Evolutionary conservation across 2,113 vertebrate genomes (phyloP).

Genomic region (Ceyx margarethae): DNA sequence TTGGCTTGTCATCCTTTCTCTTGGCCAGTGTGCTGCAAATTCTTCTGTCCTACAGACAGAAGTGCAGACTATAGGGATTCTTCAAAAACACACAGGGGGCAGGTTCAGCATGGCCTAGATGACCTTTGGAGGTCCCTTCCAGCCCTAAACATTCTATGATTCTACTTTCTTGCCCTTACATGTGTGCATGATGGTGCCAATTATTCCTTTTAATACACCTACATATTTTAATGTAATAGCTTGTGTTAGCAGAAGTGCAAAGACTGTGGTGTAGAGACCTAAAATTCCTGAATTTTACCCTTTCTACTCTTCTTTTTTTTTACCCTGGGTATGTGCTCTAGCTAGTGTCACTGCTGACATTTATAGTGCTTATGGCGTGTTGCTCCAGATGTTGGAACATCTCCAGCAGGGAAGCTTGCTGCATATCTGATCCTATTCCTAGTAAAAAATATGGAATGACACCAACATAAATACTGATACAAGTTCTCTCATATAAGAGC

Average conservation of each 20-base stretch:
- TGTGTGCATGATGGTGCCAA: not conserved
- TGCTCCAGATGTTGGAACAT: constrained; percentile 44
- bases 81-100: not conserved
- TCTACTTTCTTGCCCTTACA: not conserved
- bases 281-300: not conserved
- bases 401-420: constrained; percentile 42
- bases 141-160: too few relatives aligned
- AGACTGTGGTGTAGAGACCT: not conserved
- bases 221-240: not conserved
- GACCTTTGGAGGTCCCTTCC: too few relatives aligned
- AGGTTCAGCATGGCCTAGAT: not conserved
- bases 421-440: constrained; percentile 14
- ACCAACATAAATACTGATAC: constrained; percentile 4
- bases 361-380: not conserved
- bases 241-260: not conserved
- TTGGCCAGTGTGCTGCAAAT: not conserved
- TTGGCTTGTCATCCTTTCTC: not conserved
- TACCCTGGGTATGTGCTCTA: not conserved
- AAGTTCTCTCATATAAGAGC: constrained; percentile 22
- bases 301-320: not conserved
- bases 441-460: not conserved
- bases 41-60: not conserved
- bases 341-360: not conserved
- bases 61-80: not conserved
- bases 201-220: not conserved